phyloP scores from a whole-genome alignment of 2,888 invertebrate genomes.

The Ichneumoninae sp. region DNA sequence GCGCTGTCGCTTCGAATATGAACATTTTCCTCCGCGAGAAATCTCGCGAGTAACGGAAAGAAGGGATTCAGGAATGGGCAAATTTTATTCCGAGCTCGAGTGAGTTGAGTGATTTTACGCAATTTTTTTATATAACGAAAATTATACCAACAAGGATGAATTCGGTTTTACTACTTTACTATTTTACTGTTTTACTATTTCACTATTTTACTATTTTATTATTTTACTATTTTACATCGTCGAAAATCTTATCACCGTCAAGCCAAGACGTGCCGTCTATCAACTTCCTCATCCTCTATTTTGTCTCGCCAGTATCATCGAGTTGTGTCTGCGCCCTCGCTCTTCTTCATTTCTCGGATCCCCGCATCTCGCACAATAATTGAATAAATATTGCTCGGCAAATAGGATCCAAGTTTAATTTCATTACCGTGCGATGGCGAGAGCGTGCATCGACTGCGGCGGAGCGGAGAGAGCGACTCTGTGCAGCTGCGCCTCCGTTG shows the following conservation, averaged over 20 bases:
- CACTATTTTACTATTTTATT: no score
- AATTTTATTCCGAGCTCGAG: no score
- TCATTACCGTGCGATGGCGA: constrained; percentile 69
- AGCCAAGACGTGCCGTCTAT: not conserved
- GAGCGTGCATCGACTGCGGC: not conserved
- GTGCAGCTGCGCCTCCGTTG: constrained; percentile 43
- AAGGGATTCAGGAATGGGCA: no score
- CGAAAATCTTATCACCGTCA: not conserved
- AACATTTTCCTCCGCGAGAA: not conserved
- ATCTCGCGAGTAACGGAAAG: not conserved
- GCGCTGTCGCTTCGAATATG: not conserved
- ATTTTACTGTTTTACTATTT: no score
- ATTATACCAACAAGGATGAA: no score
- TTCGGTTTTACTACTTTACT: no score
- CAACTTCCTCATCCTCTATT: not conserved
- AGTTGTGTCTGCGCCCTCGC: not conserved
- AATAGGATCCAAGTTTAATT: constrained; percentile 74
- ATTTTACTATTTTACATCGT: not conserved
- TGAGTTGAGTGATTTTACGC: no score
- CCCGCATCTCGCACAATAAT: constrained; percentile 73
- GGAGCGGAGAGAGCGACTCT: constrained; percentile 21
- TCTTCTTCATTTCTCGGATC: not conserved
- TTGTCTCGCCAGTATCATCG: not conserved
- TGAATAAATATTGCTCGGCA: constrained; percentile 76
- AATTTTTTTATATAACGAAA: no score